Conservation (phyloP, 1,140 invertebrate genomes). For the Achatina immaculata region DNA sequence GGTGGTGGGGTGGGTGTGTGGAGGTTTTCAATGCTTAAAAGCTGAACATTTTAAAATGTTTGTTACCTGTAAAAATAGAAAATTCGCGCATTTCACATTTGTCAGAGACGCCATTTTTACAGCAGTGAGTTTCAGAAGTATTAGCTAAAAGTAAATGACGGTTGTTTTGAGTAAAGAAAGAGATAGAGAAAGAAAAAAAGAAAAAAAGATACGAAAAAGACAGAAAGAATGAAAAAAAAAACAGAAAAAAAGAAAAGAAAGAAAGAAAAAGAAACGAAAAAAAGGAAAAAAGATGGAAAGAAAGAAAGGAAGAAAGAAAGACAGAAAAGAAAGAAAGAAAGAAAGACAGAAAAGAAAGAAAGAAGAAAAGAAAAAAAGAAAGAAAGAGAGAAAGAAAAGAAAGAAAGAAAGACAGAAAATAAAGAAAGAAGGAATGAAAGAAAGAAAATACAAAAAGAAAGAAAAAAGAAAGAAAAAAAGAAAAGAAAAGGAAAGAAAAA, state of each 20-base stretch:
- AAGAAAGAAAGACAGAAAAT: not conserved
- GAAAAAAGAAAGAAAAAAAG: not conserved
- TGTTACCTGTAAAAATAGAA: too few relatives aligned
- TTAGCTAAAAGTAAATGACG: too few relatives aligned
- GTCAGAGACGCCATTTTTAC: too few relatives aligned
- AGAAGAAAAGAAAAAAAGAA: too few relatives aligned
- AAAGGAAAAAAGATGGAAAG: not conserved
- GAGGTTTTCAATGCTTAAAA: too few relatives aligned
- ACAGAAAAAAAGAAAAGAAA: not conserved
- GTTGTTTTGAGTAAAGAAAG: too few relatives aligned
- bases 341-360: not conserved
- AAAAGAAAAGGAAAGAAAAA: not conserved
- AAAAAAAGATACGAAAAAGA: constrained; percentile 9
- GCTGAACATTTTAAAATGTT: too few relatives aligned
- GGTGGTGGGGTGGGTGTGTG: too few relatives aligned
- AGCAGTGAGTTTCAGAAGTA: too few relatives aligned
- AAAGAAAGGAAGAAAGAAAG: not conserved
- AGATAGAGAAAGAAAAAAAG: constrained; percentile 22
- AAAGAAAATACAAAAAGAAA: not conserved
- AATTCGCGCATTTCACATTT: too few relatives aligned
- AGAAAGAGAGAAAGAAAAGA: not conserved
- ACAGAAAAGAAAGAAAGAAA: not conserved
- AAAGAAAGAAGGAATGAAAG: not conserved
- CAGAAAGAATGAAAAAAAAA: too few relatives aligned
- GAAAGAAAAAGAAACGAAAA: not conserved